Evolutionary conservation across 2,797 vertebrate species (phyloP).

Genomic region (Siniperca obscura): DNA sequence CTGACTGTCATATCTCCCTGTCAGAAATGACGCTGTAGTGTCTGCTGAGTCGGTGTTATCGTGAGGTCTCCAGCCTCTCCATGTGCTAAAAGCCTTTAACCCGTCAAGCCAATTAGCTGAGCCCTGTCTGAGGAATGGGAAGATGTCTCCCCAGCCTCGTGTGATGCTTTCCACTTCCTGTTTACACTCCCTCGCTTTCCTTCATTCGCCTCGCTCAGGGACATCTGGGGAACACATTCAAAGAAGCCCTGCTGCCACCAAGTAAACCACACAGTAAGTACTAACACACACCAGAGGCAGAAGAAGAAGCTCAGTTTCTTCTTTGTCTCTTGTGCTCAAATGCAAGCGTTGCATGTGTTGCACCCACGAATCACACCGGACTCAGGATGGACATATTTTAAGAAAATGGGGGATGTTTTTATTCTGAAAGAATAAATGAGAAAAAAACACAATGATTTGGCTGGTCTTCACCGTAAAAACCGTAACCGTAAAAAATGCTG

Average conservation of each 20-base stretch:
- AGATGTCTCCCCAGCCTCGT: slow-evolving; percentile 44
- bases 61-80: slow-evolving; percentile 39
- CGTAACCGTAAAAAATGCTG: no score
- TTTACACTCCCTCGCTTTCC: slow-evolving; percentile 57
- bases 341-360: not conserved
- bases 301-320: slow-evolving; percentile 24
- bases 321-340: slow-evolving; percentile 2
- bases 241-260: slow-evolving; percentile 46
- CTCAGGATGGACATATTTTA: no score
- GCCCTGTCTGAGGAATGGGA: slow-evolving; percentile 43
- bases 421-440: no score
- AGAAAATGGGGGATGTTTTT: no score
- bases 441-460: no score
- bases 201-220: slow-evolving; percentile 29
- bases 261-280: slow-evolving; percentile 58
- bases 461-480: no score
- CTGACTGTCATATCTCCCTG: slow-evolving; percentile 37
- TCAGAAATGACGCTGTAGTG: slow-evolving; percentile 36
- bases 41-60: slow-evolving; percentile 51
- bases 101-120: slow-evolving; percentile 56
- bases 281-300: slow-evolving; percentile 48
- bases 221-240: slow-evolving; percentile 79
- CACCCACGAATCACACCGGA: not conserved
- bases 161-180: slow-evolving; percentile 73
- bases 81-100: slow-evolving; percentile 52